Evolutionary conservation across 2,113 vertebrate genomes (phyloP).

Genomic region (Antennarius striatus): DNA sequence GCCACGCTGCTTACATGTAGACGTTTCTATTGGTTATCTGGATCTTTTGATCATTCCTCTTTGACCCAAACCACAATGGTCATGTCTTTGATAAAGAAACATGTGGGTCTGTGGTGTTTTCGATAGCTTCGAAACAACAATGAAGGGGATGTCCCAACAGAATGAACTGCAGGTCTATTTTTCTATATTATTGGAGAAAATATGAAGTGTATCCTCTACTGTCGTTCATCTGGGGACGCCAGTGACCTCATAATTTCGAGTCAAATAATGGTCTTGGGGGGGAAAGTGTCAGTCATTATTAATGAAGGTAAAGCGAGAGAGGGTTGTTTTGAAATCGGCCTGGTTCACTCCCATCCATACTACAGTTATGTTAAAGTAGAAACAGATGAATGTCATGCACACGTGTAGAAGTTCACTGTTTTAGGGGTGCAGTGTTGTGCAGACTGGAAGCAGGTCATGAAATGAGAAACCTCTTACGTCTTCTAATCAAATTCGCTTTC

Average conservation of each 20-base stretch:
- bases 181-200: no score
- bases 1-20: no score
- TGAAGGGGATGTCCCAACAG: no score
- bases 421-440: background rate
- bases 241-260: background rate
- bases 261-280: background rate
- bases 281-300: constrained; percentile 28
- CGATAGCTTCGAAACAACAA: no score
- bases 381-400: constrained; percentile 42
- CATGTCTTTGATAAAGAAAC: no score
- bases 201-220: background rate
- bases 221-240: background rate
- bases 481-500: background rate
- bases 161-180: no score
- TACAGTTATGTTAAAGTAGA: constrained; percentile 30
- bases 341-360: constrained; percentile 22
- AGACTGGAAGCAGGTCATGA: constrained; percentile 28
- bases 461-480: constrained; percentile 24
- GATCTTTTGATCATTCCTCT: no score
- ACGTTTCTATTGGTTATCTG: no score
- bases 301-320: constrained; percentile 15
- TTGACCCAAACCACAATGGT: no score
- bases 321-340: constrained; percentile 16
- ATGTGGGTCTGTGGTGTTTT: no score
- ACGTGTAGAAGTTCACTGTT: background rate